phyloP scores from a whole-genome alignment of 2,797 vertebrate genomes.

The Acanthurus leucopareius region DNA sequence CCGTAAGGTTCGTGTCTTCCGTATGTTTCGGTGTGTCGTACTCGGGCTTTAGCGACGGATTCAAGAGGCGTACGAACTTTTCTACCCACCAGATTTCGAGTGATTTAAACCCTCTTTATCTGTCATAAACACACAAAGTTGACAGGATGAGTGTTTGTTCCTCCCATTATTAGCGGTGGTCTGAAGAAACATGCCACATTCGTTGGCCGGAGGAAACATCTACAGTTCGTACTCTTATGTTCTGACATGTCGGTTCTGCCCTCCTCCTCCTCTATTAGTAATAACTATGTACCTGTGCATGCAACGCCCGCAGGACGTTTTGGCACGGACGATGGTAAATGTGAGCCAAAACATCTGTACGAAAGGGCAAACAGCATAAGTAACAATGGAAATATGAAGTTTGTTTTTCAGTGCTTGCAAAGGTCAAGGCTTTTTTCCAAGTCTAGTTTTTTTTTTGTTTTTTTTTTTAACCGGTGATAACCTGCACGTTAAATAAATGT shows the following conservation, averaged over 20 bases:
- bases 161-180: background rate
- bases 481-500: background rate
- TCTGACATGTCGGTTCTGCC: slow-evolving; percentile 19
- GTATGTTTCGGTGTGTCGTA: background rate
- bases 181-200: background rate
- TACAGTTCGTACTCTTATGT: background rate
- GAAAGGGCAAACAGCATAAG: background rate
- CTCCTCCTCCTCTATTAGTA: background rate
- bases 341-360: slow-evolving; percentile 4
- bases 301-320: background rate
- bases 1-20: slow-evolving; percentile 14
- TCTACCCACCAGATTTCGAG: background rate
- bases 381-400: background rate
- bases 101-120: background rate
- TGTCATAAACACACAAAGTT: background rate
- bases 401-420: background rate
- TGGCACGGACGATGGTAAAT: slow-evolving; percentile 14
- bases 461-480: too few relatives aligned
- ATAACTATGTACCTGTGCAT: background rate
- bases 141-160: slow-evolving; percentile 1
- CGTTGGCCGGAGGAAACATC: slow-evolving; percentile 5
- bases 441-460: too few relatives aligned
- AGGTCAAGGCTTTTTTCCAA: background rate
- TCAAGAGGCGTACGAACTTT: background rate
- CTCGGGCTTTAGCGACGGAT: slow-evolving; percentile 13